Evolutionary conservation across 2,888 invertebrate species (phyloP), one percentile per base, ranked within the genome.

Genomic region (Drosophila greeni): DNA sequence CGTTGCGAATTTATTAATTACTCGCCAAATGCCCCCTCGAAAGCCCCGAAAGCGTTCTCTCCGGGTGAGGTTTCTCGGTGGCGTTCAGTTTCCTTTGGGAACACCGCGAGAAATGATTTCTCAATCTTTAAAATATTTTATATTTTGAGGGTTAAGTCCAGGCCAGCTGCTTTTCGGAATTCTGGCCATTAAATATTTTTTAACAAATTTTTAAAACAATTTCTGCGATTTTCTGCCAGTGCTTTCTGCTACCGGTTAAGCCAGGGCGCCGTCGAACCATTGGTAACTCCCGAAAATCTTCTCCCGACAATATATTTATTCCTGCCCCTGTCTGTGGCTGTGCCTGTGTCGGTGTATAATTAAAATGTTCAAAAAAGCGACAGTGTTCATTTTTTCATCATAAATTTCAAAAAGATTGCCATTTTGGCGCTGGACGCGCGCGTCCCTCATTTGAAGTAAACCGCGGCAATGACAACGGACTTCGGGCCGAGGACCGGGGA

Each of bases 1-100:
- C 80, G 74, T 75, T 75, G 60, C 83, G 82, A 81, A 83, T 86
- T 86, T 85, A 85, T 86, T 85, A 86, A 85, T 85, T 82, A 85
- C 81, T 74, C 74, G 75, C 62, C 74, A 74, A 75, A 75, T 73
- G 67, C 67, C 66, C 49, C 56, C 14, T 16, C 16, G 12, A 8
- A 34, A 18, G 36, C 26, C 9, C n/a, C 20, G 12, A n/a, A 23
- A 16, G 43, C 31, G 24, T n/a, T 34, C 34, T 33, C 45, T 26
- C 6, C 24, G 31, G 31, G 5, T 36, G n/a, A 31, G 23, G 24
- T 18, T 9, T 8, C 18, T 18, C 43, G 26, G 24, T 34, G 26
- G 14, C 23, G 43, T 18, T 26, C 53, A 42, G 23, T 47, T 18
- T 31, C n/a, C 23, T 23, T 18, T 45, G 12, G 8, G 1, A 16